A percentile compares a stretch with the other conserved stretches of the same genome.
These are phyloP conservation scores for Callithrix jacchus DNA, from an alignment of 2,113 vertebrate species.

Conservation along the genomic window DNA sequence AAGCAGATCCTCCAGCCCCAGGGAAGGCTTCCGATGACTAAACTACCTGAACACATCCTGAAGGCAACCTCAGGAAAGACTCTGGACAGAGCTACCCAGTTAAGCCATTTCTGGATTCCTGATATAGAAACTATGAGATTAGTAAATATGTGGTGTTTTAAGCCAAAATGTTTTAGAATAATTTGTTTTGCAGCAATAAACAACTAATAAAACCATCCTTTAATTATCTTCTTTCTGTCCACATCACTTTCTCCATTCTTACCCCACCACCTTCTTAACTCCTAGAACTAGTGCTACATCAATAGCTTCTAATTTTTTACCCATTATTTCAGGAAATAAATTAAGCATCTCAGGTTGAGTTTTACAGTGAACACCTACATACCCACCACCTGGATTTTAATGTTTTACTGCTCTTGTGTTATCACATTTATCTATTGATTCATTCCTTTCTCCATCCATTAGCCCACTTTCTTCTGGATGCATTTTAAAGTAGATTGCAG, in stretches of 20 bases:
- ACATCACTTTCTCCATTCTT: background rate
- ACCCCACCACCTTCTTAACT: background rate
- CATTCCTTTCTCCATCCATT: background rate
- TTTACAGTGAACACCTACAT: background rate
- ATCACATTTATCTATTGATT: background rate
- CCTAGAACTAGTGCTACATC: background rate
- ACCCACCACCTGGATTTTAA: background rate
- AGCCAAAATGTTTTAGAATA: background rate
- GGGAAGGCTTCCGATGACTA: background rate
- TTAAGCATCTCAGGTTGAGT: background rate
- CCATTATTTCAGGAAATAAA: background rate
- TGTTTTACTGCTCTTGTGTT: background rate
- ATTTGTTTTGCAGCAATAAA: background rate
- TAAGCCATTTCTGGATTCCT: background rate
- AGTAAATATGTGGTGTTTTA: background rate
- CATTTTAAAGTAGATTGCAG: background rate
- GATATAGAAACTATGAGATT: background rate
- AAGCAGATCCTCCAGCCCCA: background rate
- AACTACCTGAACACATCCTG: background rate
- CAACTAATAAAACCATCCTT: background rate
- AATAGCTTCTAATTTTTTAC: background rate
- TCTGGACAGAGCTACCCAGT: too few species aligned
- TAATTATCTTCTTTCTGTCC: background rate
- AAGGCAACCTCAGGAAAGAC: background rate
- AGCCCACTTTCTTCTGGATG: background rate